A percentile compares a stretch with the other conserved stretches of the same genome.
These are phyloP conservation scores for Oxyruncus cristatus DNA, from an alignment of 2,113 vertebrate genomes.

Conservation along the genomic window DNA sequence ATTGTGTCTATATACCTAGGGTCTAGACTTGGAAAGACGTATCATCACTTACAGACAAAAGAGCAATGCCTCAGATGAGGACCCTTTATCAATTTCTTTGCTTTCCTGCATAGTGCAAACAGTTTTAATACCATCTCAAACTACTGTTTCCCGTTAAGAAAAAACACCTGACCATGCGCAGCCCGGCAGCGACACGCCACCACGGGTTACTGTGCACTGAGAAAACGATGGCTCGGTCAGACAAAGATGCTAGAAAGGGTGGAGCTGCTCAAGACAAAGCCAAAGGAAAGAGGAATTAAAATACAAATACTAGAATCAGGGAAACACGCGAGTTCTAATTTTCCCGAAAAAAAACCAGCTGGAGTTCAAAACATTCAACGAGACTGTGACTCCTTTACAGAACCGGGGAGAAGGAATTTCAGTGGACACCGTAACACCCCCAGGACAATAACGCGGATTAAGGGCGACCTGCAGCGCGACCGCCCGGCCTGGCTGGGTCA, in stretches of 20 bases:
- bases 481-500: rapidly evolving
- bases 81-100: neutral
- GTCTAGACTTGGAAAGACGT: rapidly evolving
- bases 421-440: neutral
- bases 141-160: neutral
- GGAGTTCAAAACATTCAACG: no score
- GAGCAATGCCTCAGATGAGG: neutral
- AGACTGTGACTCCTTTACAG: no score
- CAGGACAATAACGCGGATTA: rapidly evolving
- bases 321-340: neutral
- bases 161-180: neutral
- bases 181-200: neutral
- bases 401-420: rapidly evolving
- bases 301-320: rapidly evolving
- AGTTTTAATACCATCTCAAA: neutral
- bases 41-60: neutral
- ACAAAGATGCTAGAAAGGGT: slow-evolving; percentile 1
- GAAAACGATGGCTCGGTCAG: neutral
- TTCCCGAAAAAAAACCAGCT: neutral
- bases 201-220: neutral
- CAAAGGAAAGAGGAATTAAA: neutral
- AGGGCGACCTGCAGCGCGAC: neutral
- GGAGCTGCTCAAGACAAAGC: slow-evolving; percentile 32
- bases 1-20: rapidly evolving
- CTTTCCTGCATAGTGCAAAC: neutral